Percentiles rank a stretch among this genome's conserved stretches.
Evolutionary conservation across 2,888 invertebrate genomes (phyloP).

Genomic region (Hedya salicella): DNA sequence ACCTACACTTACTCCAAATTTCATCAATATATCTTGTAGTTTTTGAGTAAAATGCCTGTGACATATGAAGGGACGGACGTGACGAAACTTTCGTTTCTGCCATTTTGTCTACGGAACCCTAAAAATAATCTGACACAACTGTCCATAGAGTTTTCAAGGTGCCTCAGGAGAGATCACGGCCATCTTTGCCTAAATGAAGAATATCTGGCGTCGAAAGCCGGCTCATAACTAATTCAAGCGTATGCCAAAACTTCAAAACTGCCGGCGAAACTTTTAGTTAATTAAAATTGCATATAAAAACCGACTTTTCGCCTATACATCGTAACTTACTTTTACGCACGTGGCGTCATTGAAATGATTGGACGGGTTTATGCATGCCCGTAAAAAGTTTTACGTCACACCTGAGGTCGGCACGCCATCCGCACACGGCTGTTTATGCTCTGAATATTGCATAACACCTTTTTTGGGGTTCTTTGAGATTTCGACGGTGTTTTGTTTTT

Average conservation of each 20-base stretch:
- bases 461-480: slow-evolving; percentile 27
- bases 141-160: no score
- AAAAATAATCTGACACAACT: no score
- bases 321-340: slow-evolving; percentile 35
- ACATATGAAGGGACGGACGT: no score
- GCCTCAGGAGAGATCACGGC: background rate
- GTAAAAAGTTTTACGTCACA: slow-evolving; percentile 43
- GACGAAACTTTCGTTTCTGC: no score
- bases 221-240: background rate
- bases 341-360: slow-evolving; percentile 42
- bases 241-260: background rate
- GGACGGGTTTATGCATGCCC: slow-evolving; percentile 41
- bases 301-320: slow-evolving; percentile 13
- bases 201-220: background rate
- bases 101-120: no score
- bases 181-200: background rate
- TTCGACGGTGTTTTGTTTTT: slow-evolving; percentile 13
- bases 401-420: slow-evolving; percentile 44
- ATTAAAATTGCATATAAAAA: slow-evolving; percentile 22
- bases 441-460: slow-evolving; percentile 44
- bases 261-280: slow-evolving; percentile 12
- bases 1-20: no score
- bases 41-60: no score
- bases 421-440: slow-evolving; percentile 42
- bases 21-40: no score